Base-by-base conservation (phyloP, 2,797 vertebrate genomes). In the Craterocephalus amniculus region DNA sequence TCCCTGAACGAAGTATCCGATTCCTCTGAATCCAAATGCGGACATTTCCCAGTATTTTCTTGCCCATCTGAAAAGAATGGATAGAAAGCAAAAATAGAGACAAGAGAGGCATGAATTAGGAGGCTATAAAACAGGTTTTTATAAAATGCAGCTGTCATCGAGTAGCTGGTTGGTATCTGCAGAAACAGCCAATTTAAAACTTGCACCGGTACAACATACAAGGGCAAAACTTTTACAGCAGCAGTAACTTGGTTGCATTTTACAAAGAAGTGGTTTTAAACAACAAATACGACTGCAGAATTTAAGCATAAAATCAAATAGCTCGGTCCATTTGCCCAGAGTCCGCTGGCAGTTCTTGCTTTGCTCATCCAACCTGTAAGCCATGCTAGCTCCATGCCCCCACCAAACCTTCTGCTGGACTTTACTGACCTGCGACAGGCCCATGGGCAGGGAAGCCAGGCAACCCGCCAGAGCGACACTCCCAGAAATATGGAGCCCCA, bases 11-110 rank as follows among this genome's bases (percentile, higher is more conserved):
- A 97, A 81, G 93, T 85, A 48, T 99, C 98, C 0, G 97, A 98
- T 89, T 96, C 98, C 81, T 99, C 97, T 48, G 96, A 96, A 90
- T 99, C 97, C 92, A 96, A 96, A 88, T 99, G 98, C 79, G 96
- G 96, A 93, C 98, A 99, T 89, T 98, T 99, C 84, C 95, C 96
- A 26, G 82, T 27, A 31, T 93, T 94, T 83, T 95, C 94, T 80
- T 94, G 93, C 80, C 97, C 97, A 63, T 99, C 97, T 99, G 95
- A 67, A 82, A 76, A 66, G 35, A 88, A 85, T 63, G 24, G 18
- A 14, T 5, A 36, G 69, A n/a, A 32, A 49, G 34, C 10, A 67
- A 62, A 72, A 70, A 73, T 29, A 24, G 57, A 74, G 27, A 60
- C 26, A 72, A 79, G 22, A 64, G 20, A 72, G 38, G 13, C 29